Evolutionary conservation across 2,113 vertebrate genomes (phyloP).

Genomic region (Gnathonemus echidnorhynchus): DNA sequence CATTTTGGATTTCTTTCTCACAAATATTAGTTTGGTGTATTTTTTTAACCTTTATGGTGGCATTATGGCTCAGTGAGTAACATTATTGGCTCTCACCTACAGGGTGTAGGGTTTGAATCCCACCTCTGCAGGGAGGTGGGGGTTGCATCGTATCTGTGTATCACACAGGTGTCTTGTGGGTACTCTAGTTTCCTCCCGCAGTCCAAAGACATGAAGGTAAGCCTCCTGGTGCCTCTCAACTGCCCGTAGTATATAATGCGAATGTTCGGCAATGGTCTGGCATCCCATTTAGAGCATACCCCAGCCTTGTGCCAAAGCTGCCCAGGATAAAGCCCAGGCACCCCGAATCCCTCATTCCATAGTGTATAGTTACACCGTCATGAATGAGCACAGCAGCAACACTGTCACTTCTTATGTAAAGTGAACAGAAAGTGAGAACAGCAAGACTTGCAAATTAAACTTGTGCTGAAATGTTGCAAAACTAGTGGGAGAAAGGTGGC

Average conservation of each 20-base stretch:
- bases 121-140: neutral
- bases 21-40: neutral
- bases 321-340: neutral
- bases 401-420: no score
- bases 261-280: neutral
- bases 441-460: no score
- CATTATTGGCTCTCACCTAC: neutral
- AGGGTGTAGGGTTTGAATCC: neutral
- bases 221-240: neutral
- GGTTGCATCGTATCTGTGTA: neutral
- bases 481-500: no score
- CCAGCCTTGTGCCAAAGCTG: neutral
- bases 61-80: neutral
- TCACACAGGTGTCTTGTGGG: neutral
- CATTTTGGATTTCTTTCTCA: neutral
- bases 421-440: neutral
- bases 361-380: no score
- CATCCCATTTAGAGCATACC: neutral
- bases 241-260: neutral
- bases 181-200: neutral
- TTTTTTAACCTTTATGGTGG: neutral
- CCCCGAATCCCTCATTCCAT: neutral
- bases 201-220: neutral
- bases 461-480: no score
- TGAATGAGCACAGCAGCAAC: no score